Evolutionary conservation across 2,113 vertebrate genomes (phyloP).

Genomic region (Strigops habroptila): DNA sequence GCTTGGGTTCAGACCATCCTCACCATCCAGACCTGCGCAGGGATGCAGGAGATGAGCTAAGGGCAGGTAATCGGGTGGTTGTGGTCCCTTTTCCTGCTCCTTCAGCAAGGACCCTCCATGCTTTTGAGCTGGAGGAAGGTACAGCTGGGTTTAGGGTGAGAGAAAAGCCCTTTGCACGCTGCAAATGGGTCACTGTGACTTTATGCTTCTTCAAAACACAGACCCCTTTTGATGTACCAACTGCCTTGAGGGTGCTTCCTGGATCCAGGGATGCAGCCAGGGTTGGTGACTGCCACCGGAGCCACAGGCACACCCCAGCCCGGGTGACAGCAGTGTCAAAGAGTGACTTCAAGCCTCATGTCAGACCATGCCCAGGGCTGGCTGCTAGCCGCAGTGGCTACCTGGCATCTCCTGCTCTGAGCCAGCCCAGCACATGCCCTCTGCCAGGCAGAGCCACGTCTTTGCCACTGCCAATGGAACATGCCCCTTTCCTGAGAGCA

Average conservation of each 20-base stretch:
- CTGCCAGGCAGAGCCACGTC: neutral
- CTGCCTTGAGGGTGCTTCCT: neutral
- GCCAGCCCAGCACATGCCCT: neutral
- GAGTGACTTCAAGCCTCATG: neutral
- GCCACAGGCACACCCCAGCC: neutral
- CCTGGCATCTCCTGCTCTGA: neutral
- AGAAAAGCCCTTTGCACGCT: neutral
- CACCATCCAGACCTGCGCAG: accelerated
- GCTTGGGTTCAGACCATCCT: neutral
- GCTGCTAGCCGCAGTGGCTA: neutral
- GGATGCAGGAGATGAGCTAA: neutral
- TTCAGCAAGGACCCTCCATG: neutral
- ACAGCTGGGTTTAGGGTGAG: neutral
- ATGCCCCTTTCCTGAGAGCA: accelerated
- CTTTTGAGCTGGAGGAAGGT: neutral
- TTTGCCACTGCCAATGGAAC: neutral
- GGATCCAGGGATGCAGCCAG: neutral
- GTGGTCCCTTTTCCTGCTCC: accelerated
- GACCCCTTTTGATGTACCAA: accelerated
- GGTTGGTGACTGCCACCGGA: neutral
- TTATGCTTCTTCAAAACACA: neutral
- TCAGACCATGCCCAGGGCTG: neutral
- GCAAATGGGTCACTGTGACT: neutral
- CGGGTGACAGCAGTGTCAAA: neutral
- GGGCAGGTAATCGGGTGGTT: neutral